phyloP scores from a whole-genome alignment of 64 coral and sea anemone species.

The Montipora foliosa region DNA sequence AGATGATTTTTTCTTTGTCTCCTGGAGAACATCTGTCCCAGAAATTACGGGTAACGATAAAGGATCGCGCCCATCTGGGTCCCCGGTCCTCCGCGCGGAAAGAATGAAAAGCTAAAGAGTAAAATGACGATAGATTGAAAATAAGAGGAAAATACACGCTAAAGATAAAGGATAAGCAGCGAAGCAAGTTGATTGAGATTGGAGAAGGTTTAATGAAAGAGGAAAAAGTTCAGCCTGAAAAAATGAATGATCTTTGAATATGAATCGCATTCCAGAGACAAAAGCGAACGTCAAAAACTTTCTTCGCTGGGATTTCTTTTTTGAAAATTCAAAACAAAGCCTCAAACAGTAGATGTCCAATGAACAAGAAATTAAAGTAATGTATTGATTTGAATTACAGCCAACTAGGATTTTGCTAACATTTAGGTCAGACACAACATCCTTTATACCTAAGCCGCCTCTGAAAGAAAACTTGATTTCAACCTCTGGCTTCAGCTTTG shows the following conservation, averaged over 20 bases:
- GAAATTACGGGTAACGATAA: background rate
- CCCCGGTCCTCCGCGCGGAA: background rate
- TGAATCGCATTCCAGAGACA: background rate
- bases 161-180: background rate
- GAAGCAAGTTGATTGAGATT: background rate
- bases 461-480: background rate
- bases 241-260: background rate
- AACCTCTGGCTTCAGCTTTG: slow-evolving; percentile 95
- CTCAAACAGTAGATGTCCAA: too few relatives aligned
- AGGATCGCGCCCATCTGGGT: background rate
- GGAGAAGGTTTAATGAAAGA: background rate
- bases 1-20: background rate
- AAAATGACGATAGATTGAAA: background rate
- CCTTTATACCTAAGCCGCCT: background rate
- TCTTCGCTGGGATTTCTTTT: too few relatives aligned
- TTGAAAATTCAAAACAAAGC: too few relatives aligned
- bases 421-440: too few relatives aligned
- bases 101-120: slow-evolving; percentile 22
- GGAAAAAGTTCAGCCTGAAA: background rate
- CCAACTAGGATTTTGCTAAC: too few relatives aligned
- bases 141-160: background rate
- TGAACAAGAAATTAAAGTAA: too few relatives aligned
- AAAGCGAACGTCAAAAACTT: background rate
- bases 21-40: background rate
- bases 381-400: background rate